Evolutionary conservation across 2,888 invertebrate species (phyloP).

Genomic region (Andrena chrysosceles): DNA sequence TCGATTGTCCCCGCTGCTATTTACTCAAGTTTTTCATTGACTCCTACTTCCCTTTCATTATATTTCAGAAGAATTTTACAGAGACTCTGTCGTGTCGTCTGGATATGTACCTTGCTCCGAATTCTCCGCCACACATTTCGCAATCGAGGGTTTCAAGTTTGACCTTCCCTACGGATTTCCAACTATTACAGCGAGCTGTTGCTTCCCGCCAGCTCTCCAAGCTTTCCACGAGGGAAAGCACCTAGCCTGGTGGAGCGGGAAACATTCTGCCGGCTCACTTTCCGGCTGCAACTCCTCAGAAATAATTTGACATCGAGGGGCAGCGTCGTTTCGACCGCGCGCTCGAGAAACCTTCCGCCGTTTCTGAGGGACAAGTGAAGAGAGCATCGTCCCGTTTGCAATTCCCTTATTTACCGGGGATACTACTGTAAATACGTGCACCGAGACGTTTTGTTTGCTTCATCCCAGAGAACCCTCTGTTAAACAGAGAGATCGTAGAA

Average conservation of each 20-base stretch:
- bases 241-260: not conserved
- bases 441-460: not conserved
- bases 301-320: constrained; percentile 19
- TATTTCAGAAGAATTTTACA: too few relatives aligned
- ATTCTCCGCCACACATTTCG: too few relatives aligned
- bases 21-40: not conserved
- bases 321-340: not conserved
- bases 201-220: not conserved
- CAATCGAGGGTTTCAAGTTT: too few relatives aligned
- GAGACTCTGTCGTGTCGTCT: too few relatives aligned
- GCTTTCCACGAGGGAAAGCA: not conserved
- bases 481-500: too few relatives aligned
- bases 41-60: not conserved
- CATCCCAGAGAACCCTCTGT: not conserved
- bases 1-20: not conserved
- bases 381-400: not conserved
- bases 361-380: not conserved
- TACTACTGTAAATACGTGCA: constrained; percentile 30
- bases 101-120: too few relatives aligned
- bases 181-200: too few relatives aligned
- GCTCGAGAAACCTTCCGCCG: not conserved
- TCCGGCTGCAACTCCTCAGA: not conserved
- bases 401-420: not conserved
- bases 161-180: too few relatives aligned
- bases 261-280: constrained; percentile 3